Evolutionary conservation across 2,888 invertebrate genomes (phyloP).

Genomic region (Eupelmus urozonus): DNA sequence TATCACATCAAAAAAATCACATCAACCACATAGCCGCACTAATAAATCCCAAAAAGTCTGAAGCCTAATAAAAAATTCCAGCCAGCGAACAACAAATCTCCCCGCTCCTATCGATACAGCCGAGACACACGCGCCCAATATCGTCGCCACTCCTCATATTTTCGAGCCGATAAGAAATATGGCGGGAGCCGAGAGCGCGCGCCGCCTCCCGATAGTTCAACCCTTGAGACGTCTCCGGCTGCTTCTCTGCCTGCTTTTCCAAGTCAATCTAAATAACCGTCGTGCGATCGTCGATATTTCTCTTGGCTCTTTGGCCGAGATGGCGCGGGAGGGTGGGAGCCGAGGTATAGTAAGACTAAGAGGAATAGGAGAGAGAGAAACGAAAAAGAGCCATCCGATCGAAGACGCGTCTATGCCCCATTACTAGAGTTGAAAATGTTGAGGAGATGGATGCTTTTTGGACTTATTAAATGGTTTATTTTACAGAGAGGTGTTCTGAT

Average conservation of each 20-base stretch:
- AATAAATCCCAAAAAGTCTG: no score
- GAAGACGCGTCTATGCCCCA: neutral
- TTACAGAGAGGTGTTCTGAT: no score
- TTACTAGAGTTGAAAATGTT: neutral
- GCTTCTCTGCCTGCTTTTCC: conserved; percentile 40
- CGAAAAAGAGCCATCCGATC: neutral
- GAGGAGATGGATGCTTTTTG: no score
- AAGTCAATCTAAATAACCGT: conserved; percentile 47
- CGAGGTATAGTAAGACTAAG: no score
- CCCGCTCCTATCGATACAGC: no score
- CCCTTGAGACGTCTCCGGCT: conserved; percentile 9
- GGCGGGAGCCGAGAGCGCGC: neutral
- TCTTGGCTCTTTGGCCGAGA: conserved; percentile 13
- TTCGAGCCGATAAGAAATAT: conserved; percentile 16
- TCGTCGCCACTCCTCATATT: no score
- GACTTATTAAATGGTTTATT: no score
- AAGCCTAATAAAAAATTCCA: no score
- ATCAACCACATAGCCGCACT: no score
- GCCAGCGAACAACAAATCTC: no score
- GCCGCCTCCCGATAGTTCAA: neutral
- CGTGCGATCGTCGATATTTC: conserved; percentile 43
- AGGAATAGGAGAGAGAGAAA: neutral
- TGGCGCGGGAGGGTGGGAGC: neutral
- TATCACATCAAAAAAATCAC: no score
- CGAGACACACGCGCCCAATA: no score